Evolutionary conservation across 2,113 vertebrate species (phyloP).

Genomic region (Phaethon lepturus): DNA sequence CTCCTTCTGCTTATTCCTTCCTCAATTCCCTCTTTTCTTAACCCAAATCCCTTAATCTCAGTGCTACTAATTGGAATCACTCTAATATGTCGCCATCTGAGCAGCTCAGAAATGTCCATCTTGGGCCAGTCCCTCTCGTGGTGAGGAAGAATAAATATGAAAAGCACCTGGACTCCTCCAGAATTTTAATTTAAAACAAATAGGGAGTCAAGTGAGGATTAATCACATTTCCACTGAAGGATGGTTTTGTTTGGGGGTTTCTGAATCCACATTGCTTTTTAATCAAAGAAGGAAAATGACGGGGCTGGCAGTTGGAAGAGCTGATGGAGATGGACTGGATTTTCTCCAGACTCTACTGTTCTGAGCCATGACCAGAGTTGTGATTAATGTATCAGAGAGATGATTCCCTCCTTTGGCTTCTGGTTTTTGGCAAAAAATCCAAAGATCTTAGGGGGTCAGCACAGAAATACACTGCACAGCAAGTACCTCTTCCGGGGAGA

Average conservation of each 20-base stretch:
- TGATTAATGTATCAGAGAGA: background rate
- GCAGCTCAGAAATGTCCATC: slow-evolving; percentile 20
- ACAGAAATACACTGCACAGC: background rate
- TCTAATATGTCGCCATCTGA: slow-evolving; percentile 35
- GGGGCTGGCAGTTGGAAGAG: slow-evolving; percentile 1
- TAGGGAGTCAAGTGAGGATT: slow-evolving; percentile 35
- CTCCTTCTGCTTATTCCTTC: background rate
- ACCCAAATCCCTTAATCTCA: slow-evolving; percentile 32
- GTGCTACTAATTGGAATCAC: slow-evolving; percentile 22
- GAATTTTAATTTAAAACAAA: slow-evolving; percentile 65
- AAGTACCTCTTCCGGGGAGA: background rate
- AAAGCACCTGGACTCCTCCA: slow-evolving; percentile 57
- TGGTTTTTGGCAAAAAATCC: background rate
- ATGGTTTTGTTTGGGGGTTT: background rate
- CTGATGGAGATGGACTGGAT: slow-evolving; percentile 19
- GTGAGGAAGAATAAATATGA: slow-evolving; percentile 54
- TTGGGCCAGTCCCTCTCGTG: background rate
- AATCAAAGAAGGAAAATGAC: slow-evolving; percentile 8
- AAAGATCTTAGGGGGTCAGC: background rate
- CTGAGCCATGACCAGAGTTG: background rate
- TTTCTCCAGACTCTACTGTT: slow-evolving; percentile 29
- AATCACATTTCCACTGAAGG: slow-evolving; percentile 29
- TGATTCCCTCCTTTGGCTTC: background rate
- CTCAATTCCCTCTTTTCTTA: background rate
- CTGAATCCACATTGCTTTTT: background rate